Conservation (phyloP, 1,140 invertebrate species). For the Orchestia grillus region DNA sequence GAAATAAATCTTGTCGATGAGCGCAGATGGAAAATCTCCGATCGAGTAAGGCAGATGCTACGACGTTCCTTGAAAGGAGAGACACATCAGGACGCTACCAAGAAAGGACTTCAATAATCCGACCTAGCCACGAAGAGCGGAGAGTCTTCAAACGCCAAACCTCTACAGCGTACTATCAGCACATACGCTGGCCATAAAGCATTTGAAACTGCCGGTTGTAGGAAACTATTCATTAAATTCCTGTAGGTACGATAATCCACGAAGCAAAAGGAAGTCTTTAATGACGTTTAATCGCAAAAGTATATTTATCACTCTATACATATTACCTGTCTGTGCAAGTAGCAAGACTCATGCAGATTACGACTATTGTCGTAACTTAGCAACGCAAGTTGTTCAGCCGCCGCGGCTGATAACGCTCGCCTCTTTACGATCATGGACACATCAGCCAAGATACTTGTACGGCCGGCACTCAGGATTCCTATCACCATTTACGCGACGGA, state of each 20-base stretch:
- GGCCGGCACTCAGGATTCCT: slow-evolving; percentile 4
- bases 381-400: background rate
- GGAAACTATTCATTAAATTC: background rate
- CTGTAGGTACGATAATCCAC: background rate
- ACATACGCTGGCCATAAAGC: background rate
- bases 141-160: background rate
- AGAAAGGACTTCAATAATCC: background rate
- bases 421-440: background rate
- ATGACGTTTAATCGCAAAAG: no score
- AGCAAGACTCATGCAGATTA: background rate
- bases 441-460: background rate
- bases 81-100: background rate
- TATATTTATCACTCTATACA: background rate
- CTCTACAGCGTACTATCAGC: background rate
- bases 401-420: background rate
- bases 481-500: slow-evolving; percentile 17
- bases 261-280: background rate
- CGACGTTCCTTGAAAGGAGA: background rate
- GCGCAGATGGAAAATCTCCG: background rate
- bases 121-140: background rate
- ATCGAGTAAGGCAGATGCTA: no score
- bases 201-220: background rate
- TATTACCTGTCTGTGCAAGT: background rate
- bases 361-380: background rate
- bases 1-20: background rate